phyloP scores from a whole-genome alignment of 1,140 invertebrate species.

The Apis mellifera region Amel_HAv3.1 CM009931.2:15895001-15895500 shows the following conservation, averaged over 20 bases:
- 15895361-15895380: constrained; percentile 11
- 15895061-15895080: neutral
- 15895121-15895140: constrained; percentile 17
- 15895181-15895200: neutral
- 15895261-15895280: neutral
- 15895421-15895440: neutral
- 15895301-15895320: neutral
- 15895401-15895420: neutral
- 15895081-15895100: neutral
- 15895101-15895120: constrained; percentile 36
- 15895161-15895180: constrained; percentile 20
- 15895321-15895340: neutral
- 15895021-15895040: no score
- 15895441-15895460: neutral
- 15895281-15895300: neutral
- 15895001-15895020: neutral
- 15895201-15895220: neutral
- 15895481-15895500: no score
- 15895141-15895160: neutral
- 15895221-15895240: neutral
- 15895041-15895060: neutral
- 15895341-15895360: neutral
- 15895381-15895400: neutral
- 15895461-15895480: neutral
- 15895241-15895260: neutral